These are phyloP conservation scores for Podocnemis expansa DNA, from an alignment of 2,113 vertebrate genomes.

Conservation along the genomic window DNA sequence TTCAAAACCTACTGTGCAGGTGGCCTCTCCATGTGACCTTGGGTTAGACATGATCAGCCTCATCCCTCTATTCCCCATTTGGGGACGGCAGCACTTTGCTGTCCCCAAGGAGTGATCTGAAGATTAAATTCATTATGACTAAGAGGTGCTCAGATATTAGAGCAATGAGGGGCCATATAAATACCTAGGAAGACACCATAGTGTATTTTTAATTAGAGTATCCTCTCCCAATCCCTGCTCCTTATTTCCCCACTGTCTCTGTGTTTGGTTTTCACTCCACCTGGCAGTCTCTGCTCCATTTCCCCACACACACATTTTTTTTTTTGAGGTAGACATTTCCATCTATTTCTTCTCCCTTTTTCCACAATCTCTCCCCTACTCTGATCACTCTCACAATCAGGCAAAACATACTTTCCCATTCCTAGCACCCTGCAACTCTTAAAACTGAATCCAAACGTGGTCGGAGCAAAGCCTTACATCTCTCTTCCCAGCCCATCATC, in stretches of 20 bases:
- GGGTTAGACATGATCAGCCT: not conserved
- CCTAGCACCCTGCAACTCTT: not conserved
- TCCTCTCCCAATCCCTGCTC: not conserved
- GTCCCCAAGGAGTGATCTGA: not conserved
- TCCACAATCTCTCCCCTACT: not conserved
- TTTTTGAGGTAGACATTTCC: not conserved
- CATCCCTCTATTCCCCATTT: not conserved
- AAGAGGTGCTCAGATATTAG: not conserved
- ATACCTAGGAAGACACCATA: not conserved
- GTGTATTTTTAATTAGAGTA: not conserved
- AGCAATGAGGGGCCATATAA: not conserved
- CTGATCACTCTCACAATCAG: not conserved
- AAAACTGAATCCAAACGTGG: not conserved
- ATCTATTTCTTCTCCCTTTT: not conserved
- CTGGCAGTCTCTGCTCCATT: not conserved
- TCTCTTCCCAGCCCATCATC: not conserved
- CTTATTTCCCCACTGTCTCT: not conserved
- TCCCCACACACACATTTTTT: not conserved
- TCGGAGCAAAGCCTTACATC: not conserved
- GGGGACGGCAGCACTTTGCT: not conserved
- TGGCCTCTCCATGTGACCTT: not conserved
- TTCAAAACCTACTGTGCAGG: too few relatives aligned
- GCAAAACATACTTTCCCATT: not conserved
- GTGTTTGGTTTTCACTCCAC: not conserved
- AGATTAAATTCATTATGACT: not conserved